Percentiles rank a stretch among this genome's conserved stretches.
Evolutionary conservation across 2,113 vertebrate species (phyloP).

Genomic region (Coracopsis vasa): DNA sequence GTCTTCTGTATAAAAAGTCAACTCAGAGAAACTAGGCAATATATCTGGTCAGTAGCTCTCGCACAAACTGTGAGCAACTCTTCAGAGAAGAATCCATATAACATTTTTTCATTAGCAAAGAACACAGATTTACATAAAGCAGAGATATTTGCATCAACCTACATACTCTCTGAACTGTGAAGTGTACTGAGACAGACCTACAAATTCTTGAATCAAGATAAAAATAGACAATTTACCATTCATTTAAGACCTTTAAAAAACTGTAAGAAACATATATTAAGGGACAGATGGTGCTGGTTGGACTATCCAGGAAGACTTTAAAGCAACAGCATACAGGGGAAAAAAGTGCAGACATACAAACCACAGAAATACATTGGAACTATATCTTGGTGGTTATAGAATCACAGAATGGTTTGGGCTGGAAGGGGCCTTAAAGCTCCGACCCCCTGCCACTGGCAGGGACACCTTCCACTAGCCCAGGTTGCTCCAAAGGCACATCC

Average conservation of each 20-base stretch:
- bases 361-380: neutral
- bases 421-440: neutral
- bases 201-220: neutral
- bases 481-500: neutral
- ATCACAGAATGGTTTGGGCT: neutral
- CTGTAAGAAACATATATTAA: neutral
- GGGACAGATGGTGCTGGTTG: neutral
- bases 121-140: neutral
- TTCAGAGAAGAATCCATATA: neutral
- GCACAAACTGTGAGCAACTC: neutral
- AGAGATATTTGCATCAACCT: neutral
- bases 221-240: neutral
- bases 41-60: neutral
- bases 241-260: neutral
- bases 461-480: neutral
- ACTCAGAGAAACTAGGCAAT: rapidly evolving
- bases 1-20: neutral
- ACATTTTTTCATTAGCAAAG: neutral
- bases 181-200: neutral
- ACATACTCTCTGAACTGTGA: neutral
- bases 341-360: neutral
- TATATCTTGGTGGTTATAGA: neutral
- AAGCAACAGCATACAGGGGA: neutral
- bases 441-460: neutral
- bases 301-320: neutral